A percentile compares a stretch with the other conserved stretches of the same genome.
Conservation (phyloP, 2,113 vertebrate species). For the Beaufortia kweichowensis region DNA sequence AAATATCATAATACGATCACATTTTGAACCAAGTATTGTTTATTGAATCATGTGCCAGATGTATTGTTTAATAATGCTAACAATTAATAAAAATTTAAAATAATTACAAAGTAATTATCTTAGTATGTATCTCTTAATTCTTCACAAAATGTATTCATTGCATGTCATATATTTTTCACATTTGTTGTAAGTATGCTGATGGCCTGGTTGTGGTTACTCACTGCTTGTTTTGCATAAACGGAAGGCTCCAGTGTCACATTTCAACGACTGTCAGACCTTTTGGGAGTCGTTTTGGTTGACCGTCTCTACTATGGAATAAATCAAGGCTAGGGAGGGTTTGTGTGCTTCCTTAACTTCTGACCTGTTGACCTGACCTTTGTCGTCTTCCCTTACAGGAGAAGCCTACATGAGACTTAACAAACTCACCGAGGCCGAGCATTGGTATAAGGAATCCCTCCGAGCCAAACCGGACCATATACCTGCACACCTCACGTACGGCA, state of each 20-base stretch:
- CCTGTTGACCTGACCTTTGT: conserved; percentile 51
- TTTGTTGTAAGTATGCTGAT: neutral
- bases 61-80: too few species aligned
- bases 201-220: neutral
- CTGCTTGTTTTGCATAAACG: neutral
- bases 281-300: conserved; percentile 43
- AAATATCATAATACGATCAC: too few species aligned
- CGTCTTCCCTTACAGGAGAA: conserved; percentile 80
- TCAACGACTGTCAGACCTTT: conserved; percentile 22
- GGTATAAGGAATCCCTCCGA: conserved; percentile 90
- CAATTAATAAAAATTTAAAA: too few species aligned
- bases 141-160: too few species aligned
- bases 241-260: conserved; percentile 35
- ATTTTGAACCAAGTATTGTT: too few species aligned
- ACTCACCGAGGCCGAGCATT: conserved; percentile 87
- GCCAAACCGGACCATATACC: conserved; percentile 96
- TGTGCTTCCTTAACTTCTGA: conserved; percentile 62
- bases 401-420: conserved; percentile 91
- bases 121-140: too few species aligned
- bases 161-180: neutral
- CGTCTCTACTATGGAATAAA: conserved; percentile 49
- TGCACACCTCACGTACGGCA: conserved; percentile 95
- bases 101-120: too few species aligned
- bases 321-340: conserved; percentile 41
- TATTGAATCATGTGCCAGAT: too few species aligned